Evolutionary conservation across 2,888 invertebrate genomes (phyloP), one percentile per base, ranked within the genome.

Genomic region (Ptychoptera contaminata): DNA sequence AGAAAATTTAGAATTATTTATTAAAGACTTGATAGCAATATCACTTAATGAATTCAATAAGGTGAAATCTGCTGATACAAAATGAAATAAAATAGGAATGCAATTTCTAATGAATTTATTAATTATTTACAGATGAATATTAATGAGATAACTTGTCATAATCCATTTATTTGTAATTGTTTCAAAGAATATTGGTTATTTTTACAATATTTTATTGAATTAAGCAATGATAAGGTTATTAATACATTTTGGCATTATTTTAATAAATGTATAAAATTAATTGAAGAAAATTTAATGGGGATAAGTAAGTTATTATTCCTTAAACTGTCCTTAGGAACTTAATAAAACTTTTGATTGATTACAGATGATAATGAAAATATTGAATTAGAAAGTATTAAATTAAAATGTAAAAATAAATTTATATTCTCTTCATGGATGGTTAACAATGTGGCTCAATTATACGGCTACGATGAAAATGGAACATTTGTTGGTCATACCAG

Each of bases 101-200:
- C 30, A 8, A 45, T 30, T 40, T 45, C 16, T 45, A 30, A 38
- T 45, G 45, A 48, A 42, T 49, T 48, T 48, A 44, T 52, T 31
- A 40, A 42, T 32, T n/a, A 29, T 31, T 46, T 56, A 34, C 42
- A 67, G 61, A 63, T 65, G 37, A 58, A 63, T 30, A 54, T 61
- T 4, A 53, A 54, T 4, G 69, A 72, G 48, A 52, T 73, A n/a
- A 52, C 59, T 14, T 57, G 60, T n/a, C 64, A 57, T 41, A 66
- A 67, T 12, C 69, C 73, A 0, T 77, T 73, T 52, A 65, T 66
- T 45, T 77, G 77, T 47, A 67, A 67, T 11, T 77, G 77, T 50
- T 58, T 68, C 5, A 69, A 71, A 56, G 75, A 76, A 56, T 52
- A 71, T 35, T 77, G 77, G 76, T 54, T 72, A 1, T 60, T 74